Base-by-base conservation (phyloP, 1,140 invertebrate species). In the Calephelis nemesis region DNA sequence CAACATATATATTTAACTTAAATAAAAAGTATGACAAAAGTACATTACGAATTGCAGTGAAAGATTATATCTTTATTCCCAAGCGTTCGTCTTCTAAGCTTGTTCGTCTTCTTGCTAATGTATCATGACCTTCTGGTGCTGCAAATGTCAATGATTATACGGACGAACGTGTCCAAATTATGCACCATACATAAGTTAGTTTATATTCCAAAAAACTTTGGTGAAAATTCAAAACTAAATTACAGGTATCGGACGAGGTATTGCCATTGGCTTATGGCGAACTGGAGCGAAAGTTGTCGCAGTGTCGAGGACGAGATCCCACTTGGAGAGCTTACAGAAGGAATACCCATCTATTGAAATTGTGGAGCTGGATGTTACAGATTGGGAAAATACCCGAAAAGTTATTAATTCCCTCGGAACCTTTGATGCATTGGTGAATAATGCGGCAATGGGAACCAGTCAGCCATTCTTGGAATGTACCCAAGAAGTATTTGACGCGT, bases 281-380 rank as follows among this genome's bases (percentile, higher is more conserved):
- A 93, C 88, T 63, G 95, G 94, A 11, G 96, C 94, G 6, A 93
- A 94, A 45, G 96, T 97, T 7, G 93, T 96, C 13, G 97, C 96
- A 0, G 70, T 98, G 3, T 96, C 95, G 2, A 93, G 93, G 79
- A 95, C 94, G 1, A 84, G 93, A 71, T 83, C 92, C 39, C 92
- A 96, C 78, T 89, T 97, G 19, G 93, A 95, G 7, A 90, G 84
- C 0, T 83, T 98, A 7, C 92, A 94, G 68, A 83, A 87, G 30
- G 93, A 95, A 86, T 88, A 93, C 82, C 94, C 96, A 4, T 81
- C 85, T 0, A 94, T 96, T n/a, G 85, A 94, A 67, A 93, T 94
- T 6, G 92, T 96, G 5, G 87, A 93, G 39, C 92, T 95, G 0
- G 96, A 98, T 86, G 75, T 98, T 3, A 82, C 78, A 1, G 92